These are phyloP conservation scores for Amblyopsis hoosieri DNA, from an alignment of 2,797 vertebrate species.

Conservation along the genomic window DNA sequence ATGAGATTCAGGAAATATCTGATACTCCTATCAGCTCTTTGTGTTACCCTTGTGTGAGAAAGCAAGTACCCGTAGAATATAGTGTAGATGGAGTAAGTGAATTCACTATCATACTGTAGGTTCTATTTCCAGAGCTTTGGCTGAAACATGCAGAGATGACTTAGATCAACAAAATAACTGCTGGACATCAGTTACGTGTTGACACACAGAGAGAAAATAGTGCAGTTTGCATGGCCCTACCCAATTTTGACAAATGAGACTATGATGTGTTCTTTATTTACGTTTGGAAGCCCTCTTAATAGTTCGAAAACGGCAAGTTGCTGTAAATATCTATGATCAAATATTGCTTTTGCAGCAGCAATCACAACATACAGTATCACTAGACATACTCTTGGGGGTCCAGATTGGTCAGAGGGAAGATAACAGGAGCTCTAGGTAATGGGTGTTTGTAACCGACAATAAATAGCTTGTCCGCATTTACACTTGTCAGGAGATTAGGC, in stretches of 20 bases:
- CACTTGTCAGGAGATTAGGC: constrained; percentile 68
- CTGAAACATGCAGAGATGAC: background rate
- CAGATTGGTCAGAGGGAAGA: background rate
- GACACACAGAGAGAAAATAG: too few species aligned
- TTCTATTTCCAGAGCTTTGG: background rate
- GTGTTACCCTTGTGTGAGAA: constrained; percentile 28
- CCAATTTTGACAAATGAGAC: constrained; percentile 20
- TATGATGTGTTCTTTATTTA: constrained; percentile 34
- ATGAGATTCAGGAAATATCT: constrained; percentile 23
- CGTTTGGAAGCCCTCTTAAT: constrained; percentile 9
- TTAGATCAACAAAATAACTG: background rate
- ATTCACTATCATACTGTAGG: background rate
- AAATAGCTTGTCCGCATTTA: constrained; percentile 62
- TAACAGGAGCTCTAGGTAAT: constrained; percentile 9
- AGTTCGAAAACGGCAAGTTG: constrained; percentile 17
- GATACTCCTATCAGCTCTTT: constrained; percentile 21
- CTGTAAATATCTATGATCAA: constrained; percentile 1
- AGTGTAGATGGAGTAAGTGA: background rate
- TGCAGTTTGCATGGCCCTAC: background rate
- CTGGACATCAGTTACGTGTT: background rate
- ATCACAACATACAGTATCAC: background rate
- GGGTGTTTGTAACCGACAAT: constrained; percentile 50
- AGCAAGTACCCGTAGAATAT: background rate
- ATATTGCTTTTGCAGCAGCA: background rate
- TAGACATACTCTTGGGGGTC: constrained; percentile 3